These are phyloP conservation scores for Apis laboriosa DNA, from an alignment of 1,140 invertebrate species.

Conservation along the genomic window DNA sequence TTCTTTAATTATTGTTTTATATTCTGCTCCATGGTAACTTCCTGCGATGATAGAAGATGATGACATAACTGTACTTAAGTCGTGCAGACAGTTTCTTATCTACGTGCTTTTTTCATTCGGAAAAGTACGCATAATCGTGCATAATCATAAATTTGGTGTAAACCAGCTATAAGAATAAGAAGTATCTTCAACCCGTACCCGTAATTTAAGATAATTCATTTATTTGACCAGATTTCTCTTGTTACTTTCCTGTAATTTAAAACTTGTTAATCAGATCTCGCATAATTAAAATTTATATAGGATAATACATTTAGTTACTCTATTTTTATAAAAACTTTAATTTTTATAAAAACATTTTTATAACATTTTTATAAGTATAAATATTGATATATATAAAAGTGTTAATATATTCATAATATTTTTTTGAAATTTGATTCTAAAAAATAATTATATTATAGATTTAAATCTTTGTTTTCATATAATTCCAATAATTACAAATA, in stretches of 20 bases:
- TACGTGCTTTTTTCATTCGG: conserved; percentile 9
- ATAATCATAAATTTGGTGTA: conserved; percentile 48
- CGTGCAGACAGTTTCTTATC: conserved; percentile 1
- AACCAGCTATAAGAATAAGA: conserved; percentile 26
- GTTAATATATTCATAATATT: too few relatives aligned
- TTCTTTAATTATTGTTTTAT: conserved; percentile 43
- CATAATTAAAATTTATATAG: too few relatives aligned
- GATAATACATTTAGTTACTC: too few relatives aligned
- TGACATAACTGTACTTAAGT: conserved; percentile 48
- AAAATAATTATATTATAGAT: too few relatives aligned
- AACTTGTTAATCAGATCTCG: background rate
- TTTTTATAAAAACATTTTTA: background rate
- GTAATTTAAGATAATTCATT: conserved; percentile 44
- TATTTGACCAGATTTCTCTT: conserved; percentile 22
- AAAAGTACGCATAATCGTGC: conserved; percentile 26
- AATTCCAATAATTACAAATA: too few relatives aligned
- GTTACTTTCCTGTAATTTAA: background rate
- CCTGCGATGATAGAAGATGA: conserved; percentile 25
- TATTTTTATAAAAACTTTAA: background rate
- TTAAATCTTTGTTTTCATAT: too few relatives aligned
- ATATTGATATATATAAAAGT: too few relatives aligned
- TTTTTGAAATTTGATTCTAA: too few relatives aligned
- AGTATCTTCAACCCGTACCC: background rate
- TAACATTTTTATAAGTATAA: background rate
- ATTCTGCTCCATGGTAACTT: background rate